Conservation (phyloP, 2,113 vertebrate genomes). For the Columba livia region DNA sequence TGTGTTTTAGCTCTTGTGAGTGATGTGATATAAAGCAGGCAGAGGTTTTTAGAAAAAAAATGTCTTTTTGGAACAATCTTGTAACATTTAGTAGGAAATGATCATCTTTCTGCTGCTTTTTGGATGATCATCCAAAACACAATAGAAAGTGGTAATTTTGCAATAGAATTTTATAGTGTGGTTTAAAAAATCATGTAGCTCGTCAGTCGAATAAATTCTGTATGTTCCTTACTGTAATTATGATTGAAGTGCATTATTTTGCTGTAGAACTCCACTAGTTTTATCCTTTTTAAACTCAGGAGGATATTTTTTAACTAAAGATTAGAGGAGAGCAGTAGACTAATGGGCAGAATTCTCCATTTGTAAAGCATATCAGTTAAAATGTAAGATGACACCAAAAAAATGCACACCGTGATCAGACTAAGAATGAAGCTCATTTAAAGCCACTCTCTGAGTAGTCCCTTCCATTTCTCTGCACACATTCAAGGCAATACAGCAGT, state of each 20-base stretch:
- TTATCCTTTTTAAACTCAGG: constrained; percentile 30
- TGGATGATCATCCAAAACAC: neutral
- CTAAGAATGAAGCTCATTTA: constrained; percentile 41
- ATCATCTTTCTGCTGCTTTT: neutral
- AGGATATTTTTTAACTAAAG: constrained; percentile 41
- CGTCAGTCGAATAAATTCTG: constrained; percentile 18
- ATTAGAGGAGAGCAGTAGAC: constrained; percentile 16
- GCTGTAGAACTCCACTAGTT: constrained; percentile 5
- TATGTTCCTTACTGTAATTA: constrained; percentile 10
- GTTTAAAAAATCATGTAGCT: constrained; percentile 35
- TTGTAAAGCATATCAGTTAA: constrained; percentile 54
- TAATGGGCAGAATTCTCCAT: constrained; percentile 35
- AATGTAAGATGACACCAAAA: constrained; percentile 53
- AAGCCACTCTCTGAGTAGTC: neutral
- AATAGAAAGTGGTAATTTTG: constrained; percentile 16
- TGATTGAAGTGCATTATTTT: constrained; percentile 16
- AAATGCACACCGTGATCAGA: constrained; percentile 17
- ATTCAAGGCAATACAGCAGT: neutral
- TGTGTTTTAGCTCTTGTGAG: neutral
- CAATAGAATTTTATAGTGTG: neutral
- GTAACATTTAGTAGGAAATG: constrained; percentile 20
- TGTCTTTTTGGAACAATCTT: neutral
- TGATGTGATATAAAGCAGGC: neutral
- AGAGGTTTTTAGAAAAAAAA: neutral
- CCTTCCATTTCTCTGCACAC: constrained; percentile 20